Evolutionary conservation across 1,140 invertebrate genomes (phyloP), one percentile per base, ranked within the genome.

Genomic region (Aplysia californica): DNA sequence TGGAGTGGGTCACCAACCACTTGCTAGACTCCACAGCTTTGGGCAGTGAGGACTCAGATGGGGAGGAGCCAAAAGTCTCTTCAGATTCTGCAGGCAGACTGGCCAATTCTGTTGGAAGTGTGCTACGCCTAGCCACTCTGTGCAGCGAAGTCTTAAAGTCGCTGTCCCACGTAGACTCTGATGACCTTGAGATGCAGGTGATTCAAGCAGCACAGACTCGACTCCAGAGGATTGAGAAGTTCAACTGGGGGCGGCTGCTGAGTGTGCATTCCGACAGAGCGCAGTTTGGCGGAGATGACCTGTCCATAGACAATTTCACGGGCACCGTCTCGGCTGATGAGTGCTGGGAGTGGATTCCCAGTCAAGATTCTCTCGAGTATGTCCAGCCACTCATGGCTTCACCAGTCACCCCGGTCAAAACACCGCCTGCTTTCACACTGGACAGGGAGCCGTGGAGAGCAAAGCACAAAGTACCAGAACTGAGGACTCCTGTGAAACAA

Each of bases 1-100:
- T 75, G 6, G 72, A 75, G 41, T 75, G 72, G 72, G 72, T 75
- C n/a, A 75, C 59, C 18, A 65, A 33, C 59, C 38, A 75, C 31
- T 39, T 75, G 61, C 29, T 75, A 20, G 72, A 75, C 20, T 41
- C 72, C 0, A 58, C 72, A 2, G 59, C 72, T 0, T n/a, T 75
- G 5, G 29, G 18, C 33, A 61, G 66, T 59, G 31, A 58, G 61
- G 69, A 71, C 20, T 41, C 55, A 21, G 61, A 59, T n/a, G 59
- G 41, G 3, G 72, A 75, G 4, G 72, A 75, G 35, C 21, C 0
- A 5, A 35, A 59, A 6, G 33, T 3, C 1, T 21, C 23, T 10
- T 6, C 2, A 31, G 20, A 5, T 23, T 15, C 44, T 2, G 35
- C 39, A 29, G 38, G 23, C 2, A 2, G 31, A 23, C 0, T 31